phyloP scores from a whole-genome alignment of 1,140 invertebrate species.

The Drosophila tsacasi region DNA sequence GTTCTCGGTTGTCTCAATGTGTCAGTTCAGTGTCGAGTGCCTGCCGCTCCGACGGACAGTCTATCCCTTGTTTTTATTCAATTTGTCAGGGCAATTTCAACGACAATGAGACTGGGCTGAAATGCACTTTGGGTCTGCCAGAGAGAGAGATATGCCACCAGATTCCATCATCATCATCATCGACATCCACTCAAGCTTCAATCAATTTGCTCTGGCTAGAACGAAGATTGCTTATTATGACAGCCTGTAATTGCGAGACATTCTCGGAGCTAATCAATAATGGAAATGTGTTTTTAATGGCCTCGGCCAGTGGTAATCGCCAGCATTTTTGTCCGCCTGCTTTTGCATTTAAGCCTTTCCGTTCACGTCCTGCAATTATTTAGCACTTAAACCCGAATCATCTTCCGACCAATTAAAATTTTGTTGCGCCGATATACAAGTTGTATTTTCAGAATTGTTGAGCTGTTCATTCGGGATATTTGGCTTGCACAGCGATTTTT shows the following conservation, averaged over 20 bases:
- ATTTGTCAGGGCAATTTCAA: constrained; percentile 70
- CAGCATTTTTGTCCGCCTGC: constrained; percentile 49
- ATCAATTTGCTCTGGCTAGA: constrained; percentile 52
- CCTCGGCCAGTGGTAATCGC: constrained; percentile 44
- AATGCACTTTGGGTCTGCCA: constrained; percentile 25
- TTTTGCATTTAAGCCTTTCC: constrained; percentile 40
- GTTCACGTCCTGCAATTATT: constrained; percentile 64
- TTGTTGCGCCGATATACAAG: constrained; percentile 9
- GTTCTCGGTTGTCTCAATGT: constrained; percentile 57
- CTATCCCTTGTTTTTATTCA: constrained; percentile 76
- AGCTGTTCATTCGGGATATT: not conserved
- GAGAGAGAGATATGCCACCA: constrained; percentile 1
- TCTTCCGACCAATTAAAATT: constrained; percentile 54
- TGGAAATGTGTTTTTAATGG: constrained; percentile 68
- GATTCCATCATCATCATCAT: constrained; percentile 1
- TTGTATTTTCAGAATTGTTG: constrained; percentile 10
- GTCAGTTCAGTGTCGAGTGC: constrained; percentile 44
- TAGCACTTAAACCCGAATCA: constrained; percentile 65
- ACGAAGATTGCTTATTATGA: constrained; percentile 63
- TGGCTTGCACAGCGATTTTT: not conserved
- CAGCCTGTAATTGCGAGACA: constrained; percentile 66
- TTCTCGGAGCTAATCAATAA: constrained; percentile 72
- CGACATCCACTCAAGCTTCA: constrained; percentile 34
- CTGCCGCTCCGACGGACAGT: constrained; percentile 4
- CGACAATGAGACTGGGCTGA: constrained; percentile 41